A percentile compares a stretch with the other conserved stretches of the same genome.
Evolutionary conservation across 2,113 vertebrate species (phyloP).

Genomic region (Carollia perspicillata): DNA sequence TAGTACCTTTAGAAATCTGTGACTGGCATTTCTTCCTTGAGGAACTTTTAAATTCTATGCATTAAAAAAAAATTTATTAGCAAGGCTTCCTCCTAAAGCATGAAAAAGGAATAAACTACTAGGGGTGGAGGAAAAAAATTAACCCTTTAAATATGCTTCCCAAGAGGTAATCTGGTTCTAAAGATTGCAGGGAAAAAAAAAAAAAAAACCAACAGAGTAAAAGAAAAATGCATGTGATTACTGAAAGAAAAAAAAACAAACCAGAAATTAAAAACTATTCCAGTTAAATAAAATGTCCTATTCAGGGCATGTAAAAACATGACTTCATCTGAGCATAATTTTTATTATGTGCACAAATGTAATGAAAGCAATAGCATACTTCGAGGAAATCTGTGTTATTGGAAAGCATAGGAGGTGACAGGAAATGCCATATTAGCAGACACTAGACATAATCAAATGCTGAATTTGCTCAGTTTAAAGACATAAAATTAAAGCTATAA

Average conservation of each 20-base stretch:
- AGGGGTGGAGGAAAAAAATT: background rate
- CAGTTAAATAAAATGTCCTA: background rate
- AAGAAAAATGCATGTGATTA: background rate
- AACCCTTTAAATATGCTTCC: background rate
- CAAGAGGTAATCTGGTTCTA: background rate
- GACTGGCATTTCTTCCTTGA: slow-evolving; percentile 29
- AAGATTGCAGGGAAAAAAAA: background rate
- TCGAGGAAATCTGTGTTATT: background rate
- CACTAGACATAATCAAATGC: background rate
- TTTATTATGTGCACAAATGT: background rate
- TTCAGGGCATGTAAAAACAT: background rate
- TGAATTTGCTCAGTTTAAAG: background rate
- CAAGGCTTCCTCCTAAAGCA: slow-evolving; percentile 33
- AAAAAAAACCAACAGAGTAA: background rate
- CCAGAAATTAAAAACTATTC: background rate
- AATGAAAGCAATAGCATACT: background rate
- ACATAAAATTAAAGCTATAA: background rate
- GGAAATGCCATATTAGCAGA: background rate
- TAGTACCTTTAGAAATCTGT: slow-evolving; percentile 45
- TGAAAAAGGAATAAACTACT: background rate
- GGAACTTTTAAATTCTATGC: slow-evolving; percentile 27
- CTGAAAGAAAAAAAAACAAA: background rate
- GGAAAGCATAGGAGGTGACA: too few species aligned
- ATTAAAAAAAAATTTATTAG: background rate
- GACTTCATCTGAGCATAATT: background rate